Conservation (phyloP, 2,113 vertebrate genomes). For the Bostrychus sinensis region DNA sequence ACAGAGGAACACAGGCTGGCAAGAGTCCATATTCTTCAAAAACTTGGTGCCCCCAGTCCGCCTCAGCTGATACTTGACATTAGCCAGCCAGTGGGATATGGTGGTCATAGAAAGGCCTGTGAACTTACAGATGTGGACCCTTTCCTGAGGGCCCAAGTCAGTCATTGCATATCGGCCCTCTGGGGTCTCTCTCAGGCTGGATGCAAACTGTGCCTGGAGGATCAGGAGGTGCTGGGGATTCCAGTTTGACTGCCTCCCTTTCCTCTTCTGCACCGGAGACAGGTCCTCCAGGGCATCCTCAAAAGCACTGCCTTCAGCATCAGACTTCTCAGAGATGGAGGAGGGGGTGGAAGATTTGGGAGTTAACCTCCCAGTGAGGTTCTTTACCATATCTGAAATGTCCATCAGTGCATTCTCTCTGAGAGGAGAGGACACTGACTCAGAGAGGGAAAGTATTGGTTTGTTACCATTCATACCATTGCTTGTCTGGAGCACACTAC, state of each 20-base stretch:
- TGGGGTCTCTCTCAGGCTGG: slow-evolving; percentile 93
- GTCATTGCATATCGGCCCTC: slow-evolving; percentile 98
- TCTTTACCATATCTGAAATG: slow-evolving; percentile 99
- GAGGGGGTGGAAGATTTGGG: slow-evolving; percentile 97
- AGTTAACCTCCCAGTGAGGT: slow-evolving; percentile 95
- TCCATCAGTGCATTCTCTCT: slow-evolving; percentile 97
- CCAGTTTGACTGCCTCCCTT: slow-evolving; percentile 98
- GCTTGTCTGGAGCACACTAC: slow-evolving; percentile 51
- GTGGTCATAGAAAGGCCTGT: slow-evolving; percentile 99
- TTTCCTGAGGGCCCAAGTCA: slow-evolving; percentile 98
- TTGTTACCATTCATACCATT: slow-evolving; percentile 71
- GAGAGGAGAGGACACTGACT: slow-evolving; percentile 85
- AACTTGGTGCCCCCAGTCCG: slow-evolving; percentile 99
- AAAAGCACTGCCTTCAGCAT: slow-evolving; percentile 93
- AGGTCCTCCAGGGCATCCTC: slow-evolving; percentile 96
- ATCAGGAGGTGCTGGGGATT: slow-evolving; percentile 99
- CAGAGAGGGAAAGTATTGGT: slow-evolving; percentile 84
- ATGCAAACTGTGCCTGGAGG: slow-evolving; percentile 97
- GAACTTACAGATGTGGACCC: slow-evolving; percentile 99
- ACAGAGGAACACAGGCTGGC: slow-evolving; percentile 99
- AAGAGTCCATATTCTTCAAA: slow-evolving; percentile 99
- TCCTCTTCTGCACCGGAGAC: slow-evolving; percentile 94
- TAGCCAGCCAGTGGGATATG: slow-evolving; percentile 99
- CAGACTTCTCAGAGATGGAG: slow-evolving; percentile 96
- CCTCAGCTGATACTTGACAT: slow-evolving; percentile 98